phyloP scores from a whole-genome alignment of 2,888 invertebrate species.

The Caenorhabditis panamensis region DNA sequence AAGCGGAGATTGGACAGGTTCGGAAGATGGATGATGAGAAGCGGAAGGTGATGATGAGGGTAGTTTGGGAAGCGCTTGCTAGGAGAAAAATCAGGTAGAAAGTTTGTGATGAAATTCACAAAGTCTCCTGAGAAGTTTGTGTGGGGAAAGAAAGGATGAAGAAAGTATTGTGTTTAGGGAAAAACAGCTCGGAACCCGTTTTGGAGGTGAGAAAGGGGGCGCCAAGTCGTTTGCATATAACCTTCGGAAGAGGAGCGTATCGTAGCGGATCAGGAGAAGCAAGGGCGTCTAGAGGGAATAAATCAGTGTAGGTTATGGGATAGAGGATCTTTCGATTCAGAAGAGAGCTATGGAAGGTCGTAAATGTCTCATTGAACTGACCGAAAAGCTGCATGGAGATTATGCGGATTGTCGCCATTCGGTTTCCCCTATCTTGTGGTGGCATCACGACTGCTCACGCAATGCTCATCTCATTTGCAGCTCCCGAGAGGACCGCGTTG shows the following conservation, averaged over 20 bases:
- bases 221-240: constrained; percentile 40
- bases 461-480: constrained; percentile 54
- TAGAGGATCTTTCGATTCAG: background rate
- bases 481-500: constrained; percentile 8
- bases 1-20: constrained; percentile 13
- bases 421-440: constrained; percentile 42
- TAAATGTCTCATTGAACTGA: constrained; percentile 20
- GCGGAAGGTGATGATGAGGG: constrained; percentile 15
- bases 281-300: background rate
- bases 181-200: constrained; percentile 51
- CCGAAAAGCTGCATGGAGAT: constrained; percentile 19
- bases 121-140: constrained; percentile 5
- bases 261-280: constrained; percentile 31
- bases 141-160: background rate
- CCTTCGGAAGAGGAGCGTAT: constrained; percentile 45
- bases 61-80: background rate
- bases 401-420: constrained; percentile 37
- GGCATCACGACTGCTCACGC: constrained; percentile 43
- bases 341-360: constrained; percentile 19
- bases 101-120: background rate
- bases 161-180: constrained; percentile 5
- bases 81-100: no score
- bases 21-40: constrained; percentile 24
- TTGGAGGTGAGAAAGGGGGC: constrained; percentile 21
- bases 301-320: background rate